Conservation (phyloP, 2,797 vertebrate species). For the Phylloscopus collybita region DNA sequence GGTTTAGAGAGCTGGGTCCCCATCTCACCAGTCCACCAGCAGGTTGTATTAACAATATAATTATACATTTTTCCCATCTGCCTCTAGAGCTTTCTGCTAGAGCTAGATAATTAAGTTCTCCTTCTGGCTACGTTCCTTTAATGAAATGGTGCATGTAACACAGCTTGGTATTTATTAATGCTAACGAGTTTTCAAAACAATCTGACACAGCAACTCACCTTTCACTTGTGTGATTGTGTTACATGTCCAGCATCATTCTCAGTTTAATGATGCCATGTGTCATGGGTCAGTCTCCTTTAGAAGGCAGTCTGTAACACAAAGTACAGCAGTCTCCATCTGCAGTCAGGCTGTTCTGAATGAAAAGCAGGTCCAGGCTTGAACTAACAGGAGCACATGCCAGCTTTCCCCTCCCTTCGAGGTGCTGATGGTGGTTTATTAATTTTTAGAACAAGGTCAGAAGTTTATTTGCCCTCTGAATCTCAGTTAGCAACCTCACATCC, state of each 20-base stretch:
- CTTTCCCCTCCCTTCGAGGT: background rate
- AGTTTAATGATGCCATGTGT: background rate
- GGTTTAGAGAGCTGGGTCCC: background rate
- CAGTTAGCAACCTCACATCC: background rate
- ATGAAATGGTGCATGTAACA: slow-evolving; percentile 11
- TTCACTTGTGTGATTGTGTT: background rate
- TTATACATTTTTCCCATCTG: slow-evolving; percentile 8
- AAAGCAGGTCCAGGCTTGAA: slow-evolving; percentile 32
- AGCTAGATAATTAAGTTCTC: slow-evolving; percentile 36
- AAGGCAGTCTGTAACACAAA: background rate
- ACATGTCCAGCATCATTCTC: slow-evolving; percentile 1
- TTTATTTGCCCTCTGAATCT: slow-evolving; percentile 16
- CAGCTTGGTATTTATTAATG: slow-evolving; percentile 49
- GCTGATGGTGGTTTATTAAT: slow-evolving; percentile 33
- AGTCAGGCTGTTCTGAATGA: background rate
- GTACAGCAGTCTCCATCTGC: background rate
- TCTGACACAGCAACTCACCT: slow-evolving; percentile 39
- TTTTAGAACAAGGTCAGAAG: slow-evolving; percentile 35
- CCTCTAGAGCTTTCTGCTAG: background rate
- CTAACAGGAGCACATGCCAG: background rate
- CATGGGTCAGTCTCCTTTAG: background rate
- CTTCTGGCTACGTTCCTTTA: background rate
- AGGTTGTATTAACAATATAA: background rate
- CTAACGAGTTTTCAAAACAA: slow-evolving; percentile 49
- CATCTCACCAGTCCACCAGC: rapidly evolving